phyloP scores from a whole-genome alignment of 2,113 vertebrate species.

The Crypturellus undulatus region DNA sequence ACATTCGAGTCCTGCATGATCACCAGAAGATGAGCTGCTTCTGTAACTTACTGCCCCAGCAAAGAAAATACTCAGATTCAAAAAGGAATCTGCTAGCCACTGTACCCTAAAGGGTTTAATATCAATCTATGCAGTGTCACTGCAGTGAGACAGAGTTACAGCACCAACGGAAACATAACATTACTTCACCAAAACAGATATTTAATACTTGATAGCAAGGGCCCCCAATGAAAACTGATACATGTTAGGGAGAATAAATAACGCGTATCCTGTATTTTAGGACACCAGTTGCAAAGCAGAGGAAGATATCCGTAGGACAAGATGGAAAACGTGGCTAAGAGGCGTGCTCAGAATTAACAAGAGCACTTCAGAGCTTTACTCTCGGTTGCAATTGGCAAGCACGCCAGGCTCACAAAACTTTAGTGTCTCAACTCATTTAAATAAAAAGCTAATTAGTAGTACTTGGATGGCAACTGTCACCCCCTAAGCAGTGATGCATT shows the following conservation, averaged over 20 bases:
- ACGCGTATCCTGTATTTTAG: not conserved
- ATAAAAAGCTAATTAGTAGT: conserved; percentile 19
- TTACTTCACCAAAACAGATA: not conserved
- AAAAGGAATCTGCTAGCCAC: not conserved
- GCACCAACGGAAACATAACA: not conserved
- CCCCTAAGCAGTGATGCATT: not conserved
- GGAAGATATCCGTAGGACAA: not conserved
- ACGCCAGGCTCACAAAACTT: not conserved
- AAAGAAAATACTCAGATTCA: not conserved
- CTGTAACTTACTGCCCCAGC: conserved; percentile 27
- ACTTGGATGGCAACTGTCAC: not conserved
- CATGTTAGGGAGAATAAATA: not conserved
- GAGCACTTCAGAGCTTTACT: not conserved
- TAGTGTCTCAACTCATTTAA: not conserved
- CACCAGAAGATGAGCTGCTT: conserved; percentile 4
- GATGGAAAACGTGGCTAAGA: not conserved
- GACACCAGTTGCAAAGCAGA: not conserved
- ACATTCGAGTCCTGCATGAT: not conserved
- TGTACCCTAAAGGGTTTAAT: not conserved
- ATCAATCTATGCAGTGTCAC: not conserved
- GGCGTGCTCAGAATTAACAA: not conserved
- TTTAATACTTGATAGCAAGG: not conserved
- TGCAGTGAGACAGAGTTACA: not conserved
- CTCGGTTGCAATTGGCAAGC: not conserved
- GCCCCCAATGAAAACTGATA: not conserved